Evolutionary conservation across 2,888 invertebrate species (phyloP).

Genomic region (Drosophila histrio): DNA sequence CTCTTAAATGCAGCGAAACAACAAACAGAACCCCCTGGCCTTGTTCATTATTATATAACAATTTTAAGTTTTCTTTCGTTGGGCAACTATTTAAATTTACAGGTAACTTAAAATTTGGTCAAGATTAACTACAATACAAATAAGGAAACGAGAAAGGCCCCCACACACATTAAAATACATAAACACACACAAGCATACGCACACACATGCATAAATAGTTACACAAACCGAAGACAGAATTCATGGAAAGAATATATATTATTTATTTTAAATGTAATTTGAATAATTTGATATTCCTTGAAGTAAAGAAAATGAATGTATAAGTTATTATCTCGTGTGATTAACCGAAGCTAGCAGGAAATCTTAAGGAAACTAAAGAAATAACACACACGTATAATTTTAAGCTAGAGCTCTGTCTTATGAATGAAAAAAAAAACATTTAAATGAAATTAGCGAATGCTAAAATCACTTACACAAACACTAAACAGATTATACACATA

Average conservation of each 20-base stretch:
- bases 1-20: conserved; percentile 12
- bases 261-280: conserved; percentile 71
- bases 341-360: conserved; percentile 26
- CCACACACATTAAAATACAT: not conserved
- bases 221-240: conserved; percentile 19
- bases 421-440: conserved; percentile 70
- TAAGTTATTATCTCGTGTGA: conserved; percentile 42
- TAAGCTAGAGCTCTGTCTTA: conserved; percentile 64
- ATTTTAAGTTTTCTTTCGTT: conserved; percentile 37
- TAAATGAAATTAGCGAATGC: conserved; percentile 61
- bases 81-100: conserved; percentile 50
- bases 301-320: conserved; percentile 49
- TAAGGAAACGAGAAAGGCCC: conserved; percentile 4
- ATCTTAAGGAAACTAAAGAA: conserved; percentile 25
- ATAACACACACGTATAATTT: conserved; percentile 48
- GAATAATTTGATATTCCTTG: conserved; percentile 65
- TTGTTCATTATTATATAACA: conserved; percentile 40
- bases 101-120: conserved; percentile 36
- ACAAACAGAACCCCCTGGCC: conserved; percentile 23
- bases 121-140: conserved; percentile 11
- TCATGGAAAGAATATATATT: conserved; percentile 53
- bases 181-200: conserved; percentile 1
- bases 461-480: conserved; percentile 36
- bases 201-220: conserved; percentile 1
- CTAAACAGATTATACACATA: conserved; percentile 24